phyloP scores from a whole-genome alignment of 2,113 vertebrate species.

The Chloebia gouldiae region DNA sequence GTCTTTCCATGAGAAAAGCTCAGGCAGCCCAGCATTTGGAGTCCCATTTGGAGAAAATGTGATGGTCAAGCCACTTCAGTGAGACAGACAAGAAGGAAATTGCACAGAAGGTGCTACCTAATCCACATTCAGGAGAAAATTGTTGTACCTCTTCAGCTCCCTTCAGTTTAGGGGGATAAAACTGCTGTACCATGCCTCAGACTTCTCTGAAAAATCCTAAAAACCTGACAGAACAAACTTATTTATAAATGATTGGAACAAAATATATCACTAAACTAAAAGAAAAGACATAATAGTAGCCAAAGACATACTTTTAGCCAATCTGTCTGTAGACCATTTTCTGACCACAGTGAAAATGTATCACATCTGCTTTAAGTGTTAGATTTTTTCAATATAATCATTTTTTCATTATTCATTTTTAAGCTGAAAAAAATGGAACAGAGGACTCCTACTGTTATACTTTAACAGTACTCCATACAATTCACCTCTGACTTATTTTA shows the following conservation, averaged over 20 bases:
- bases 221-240: neutral
- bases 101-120: neutral
- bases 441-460: neutral
- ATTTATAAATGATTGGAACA: neutral
- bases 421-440: neutral
- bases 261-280: neutral
- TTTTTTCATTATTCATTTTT: neutral
- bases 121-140: neutral
- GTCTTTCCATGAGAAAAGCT: neutral
- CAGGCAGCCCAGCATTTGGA: neutral
- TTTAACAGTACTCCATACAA: neutral
- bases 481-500: neutral
- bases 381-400: neutral
- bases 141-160: neutral
- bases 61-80: neutral
- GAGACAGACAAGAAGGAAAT: neutral
- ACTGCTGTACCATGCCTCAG: neutral
- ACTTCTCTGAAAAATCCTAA: rapidly evolving
- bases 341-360: neutral
- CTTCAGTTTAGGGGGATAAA: neutral
- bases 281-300: neutral
- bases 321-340: neutral
- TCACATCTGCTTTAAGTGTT: neutral
- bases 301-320: neutral
- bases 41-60: neutral